Conservation (phyloP, 1,140 invertebrate genomes). For the Solenopsis invicta region DNA sequence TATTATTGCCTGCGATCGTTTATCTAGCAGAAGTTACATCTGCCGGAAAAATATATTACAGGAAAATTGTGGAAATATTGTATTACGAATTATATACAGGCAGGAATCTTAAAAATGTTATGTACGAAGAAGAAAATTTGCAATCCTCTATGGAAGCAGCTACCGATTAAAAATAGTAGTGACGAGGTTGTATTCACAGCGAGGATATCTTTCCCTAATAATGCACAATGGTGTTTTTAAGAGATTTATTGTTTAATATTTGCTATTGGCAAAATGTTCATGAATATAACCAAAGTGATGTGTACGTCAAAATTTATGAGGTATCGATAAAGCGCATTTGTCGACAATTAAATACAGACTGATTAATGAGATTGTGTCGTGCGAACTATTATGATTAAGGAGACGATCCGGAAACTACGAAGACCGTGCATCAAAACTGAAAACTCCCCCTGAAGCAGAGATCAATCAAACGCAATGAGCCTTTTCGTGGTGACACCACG, state of each 20-base stretch:
- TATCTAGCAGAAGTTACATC: not conserved
- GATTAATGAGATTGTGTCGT: constrained; percentile 20
- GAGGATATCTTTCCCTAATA: constrained; percentile 18
- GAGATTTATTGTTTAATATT: constrained; percentile 14
- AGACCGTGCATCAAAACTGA: constrained; percentile 11
- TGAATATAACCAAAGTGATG: not conserved
- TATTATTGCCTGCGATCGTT: constrained; percentile 2
- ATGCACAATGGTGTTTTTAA: constrained; percentile 27
- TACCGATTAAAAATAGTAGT: constrained; percentile 17
- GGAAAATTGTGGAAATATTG: not conserved
- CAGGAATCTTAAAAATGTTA: not conserved
- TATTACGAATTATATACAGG: not conserved
- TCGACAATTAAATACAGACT: constrained; percentile 24
- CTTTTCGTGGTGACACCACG: constrained; percentile 21
- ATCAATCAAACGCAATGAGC: constrained; percentile 32
- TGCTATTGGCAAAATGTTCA: constrained; percentile 15
- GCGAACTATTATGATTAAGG: constrained; percentile 6
- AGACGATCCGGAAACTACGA: not conserved
- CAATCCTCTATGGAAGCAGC: constrained; percentile 8
- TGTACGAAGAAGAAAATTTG: not conserved
- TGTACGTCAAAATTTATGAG: constrained; percentile 15
- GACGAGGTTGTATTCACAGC: constrained; percentile 22
- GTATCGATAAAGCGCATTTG: constrained; percentile 13
- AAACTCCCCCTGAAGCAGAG: not conserved
- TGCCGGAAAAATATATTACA: not conserved